These are phyloP conservation scores for Eurystomus gularis DNA, from an alignment of 2,113 vertebrate genomes.

Conservation along the genomic window DNA sequence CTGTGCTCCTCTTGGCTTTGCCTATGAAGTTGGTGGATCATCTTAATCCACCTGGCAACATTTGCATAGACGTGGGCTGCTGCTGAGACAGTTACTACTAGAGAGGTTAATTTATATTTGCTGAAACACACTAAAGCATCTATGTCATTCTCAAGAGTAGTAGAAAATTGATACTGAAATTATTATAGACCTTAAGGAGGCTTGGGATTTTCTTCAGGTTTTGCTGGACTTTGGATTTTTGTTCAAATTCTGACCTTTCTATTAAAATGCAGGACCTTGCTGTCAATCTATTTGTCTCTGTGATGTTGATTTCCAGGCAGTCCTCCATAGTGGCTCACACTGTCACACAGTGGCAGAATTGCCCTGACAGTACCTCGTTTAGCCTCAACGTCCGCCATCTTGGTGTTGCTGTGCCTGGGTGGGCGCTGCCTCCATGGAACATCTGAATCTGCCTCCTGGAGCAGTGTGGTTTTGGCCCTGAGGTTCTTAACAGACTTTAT, in stretches of 20 bases:
- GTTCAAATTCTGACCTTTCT: conserved; percentile 6
- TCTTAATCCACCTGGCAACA: neutral
- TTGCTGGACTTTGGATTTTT: neutral
- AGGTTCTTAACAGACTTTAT: neutral
- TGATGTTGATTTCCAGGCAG: neutral
- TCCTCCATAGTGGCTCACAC: neutral
- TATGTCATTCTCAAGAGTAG: neutral
- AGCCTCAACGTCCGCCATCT: neutral
- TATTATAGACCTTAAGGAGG: neutral
- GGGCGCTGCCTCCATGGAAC: neutral
- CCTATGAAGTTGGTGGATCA: neutral
- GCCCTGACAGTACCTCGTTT: neutral
- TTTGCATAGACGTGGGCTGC: neutral
- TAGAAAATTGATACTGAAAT: neutral
- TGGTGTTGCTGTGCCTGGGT: neutral
- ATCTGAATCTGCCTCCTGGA: neutral
- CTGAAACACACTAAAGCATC: neutral
- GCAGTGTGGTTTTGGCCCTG: neutral
- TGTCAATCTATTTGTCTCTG: neutral
- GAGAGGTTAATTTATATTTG: neutral
- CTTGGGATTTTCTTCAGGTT: neutral
- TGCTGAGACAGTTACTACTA: neutral
- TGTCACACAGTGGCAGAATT: neutral
- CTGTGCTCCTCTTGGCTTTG: neutral
- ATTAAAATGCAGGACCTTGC: neutral